phyloP scores from a whole-genome alignment of 2,888 invertebrate species.

The Leucania comma region DNA sequence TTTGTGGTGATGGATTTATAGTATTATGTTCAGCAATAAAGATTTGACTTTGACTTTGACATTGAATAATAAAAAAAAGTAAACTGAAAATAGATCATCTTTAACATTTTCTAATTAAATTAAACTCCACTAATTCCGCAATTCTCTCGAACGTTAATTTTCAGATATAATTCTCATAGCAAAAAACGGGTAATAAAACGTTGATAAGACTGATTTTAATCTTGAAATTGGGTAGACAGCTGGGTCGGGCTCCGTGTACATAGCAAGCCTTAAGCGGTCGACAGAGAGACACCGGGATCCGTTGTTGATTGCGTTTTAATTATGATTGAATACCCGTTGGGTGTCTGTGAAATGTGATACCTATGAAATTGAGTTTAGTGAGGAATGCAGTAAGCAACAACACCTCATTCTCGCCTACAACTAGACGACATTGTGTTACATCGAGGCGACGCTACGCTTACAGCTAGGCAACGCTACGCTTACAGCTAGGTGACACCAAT shows the following conservation, averaged over 20 bases:
- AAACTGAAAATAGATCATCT: background rate
- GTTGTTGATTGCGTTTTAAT: slow-evolving; percentile 27
- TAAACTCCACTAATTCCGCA: background rate
- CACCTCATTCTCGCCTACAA: too few relatives aligned
- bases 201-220: slow-evolving; percentile 39
- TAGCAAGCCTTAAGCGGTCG: background rate
- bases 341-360: background rate
- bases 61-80: background rate
- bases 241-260: slow-evolving; percentile 23
- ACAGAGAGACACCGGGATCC: slow-evolving; percentile 4
- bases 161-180: slow-evolving; percentile 8
- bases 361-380: background rate
- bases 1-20: too few relatives aligned
- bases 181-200: slow-evolving; percentile 12
- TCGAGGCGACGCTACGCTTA: too few relatives aligned
- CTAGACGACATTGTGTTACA: too few relatives aligned
- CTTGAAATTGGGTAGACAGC: slow-evolving; percentile 41
- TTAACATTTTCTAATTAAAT: background rate
- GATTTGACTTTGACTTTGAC: too few relatives aligned
- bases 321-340: slow-evolving; percentile 31
- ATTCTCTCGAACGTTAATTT: background rate
- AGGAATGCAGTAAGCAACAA: too few relatives aligned
- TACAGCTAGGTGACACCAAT: too few relatives aligned
- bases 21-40: too few relatives aligned
- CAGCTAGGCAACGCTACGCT: too few relatives aligned